Evolutionary conservation across 2,797 vertebrate species (phyloP), one percentile per base, ranked within the genome.

Genomic region (Oreortyx pictus): DNA sequence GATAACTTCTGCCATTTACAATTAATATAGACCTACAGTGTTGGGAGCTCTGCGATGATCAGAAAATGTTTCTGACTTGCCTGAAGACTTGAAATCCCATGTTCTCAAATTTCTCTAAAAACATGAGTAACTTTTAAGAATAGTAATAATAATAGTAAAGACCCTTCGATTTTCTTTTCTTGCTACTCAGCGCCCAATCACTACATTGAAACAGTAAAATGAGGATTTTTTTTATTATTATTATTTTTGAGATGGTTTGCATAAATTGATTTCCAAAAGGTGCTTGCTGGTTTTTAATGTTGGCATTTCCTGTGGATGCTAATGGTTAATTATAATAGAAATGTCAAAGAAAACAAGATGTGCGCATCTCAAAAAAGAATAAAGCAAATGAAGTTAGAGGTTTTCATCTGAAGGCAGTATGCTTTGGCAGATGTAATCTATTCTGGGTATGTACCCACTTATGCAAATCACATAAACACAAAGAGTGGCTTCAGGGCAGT

Each of bases 201-300:
- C n/a, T 65, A 68, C 17, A 27, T 11, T 46, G 74, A 90, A 92
- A 93, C 47, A 89, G 91, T 76, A 49, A 89, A 82, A 89, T 49
- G 11, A 80, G 27, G 35, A 22, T 41, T 14, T 41, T 41, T 41
- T 14, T 41, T 11, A 39, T 14, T 41, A 14, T 41, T 41, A 41
- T 41, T 41, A 41, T 41, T 41, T 41, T 41, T 56, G 15, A 14
- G 43, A 12, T 85, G 23, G 24, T 88, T 81, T 35, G 60, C 67
- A 67, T 84, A 71, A 71, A 79, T 71, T 72, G 82, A 60, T 66
- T 93, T 92, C 77, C 33, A 23, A 46, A 74, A 89, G 82, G 59
- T 92, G 66, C 31, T 47, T 85, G 9, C 33, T 47, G 13, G 2
- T 56, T 88, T 79, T 86, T 43, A 73, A 56, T 91, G 49, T 60